Percentiles rank a stretch among this genome's conserved stretches.
Conservation (phyloP, 2,113 vertebrate genomes). For the Daphoenositta chrysoptera region DNA sequence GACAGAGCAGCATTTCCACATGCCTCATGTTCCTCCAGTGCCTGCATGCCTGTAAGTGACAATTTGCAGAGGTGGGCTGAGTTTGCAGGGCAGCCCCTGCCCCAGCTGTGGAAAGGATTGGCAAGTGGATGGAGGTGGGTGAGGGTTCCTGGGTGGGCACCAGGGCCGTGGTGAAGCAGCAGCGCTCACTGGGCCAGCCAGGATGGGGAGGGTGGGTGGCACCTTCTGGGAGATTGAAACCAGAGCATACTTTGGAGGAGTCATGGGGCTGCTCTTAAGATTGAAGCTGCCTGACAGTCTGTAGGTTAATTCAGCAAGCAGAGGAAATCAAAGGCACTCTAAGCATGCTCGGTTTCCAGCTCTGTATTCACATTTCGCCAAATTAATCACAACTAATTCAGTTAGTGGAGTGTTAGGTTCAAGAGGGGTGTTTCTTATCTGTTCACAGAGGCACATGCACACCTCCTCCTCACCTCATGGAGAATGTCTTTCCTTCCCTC, state of each 20-base stretch:
- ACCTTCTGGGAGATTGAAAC: not conserved
- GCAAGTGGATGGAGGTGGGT: not conserved
- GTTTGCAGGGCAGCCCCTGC: not conserved
- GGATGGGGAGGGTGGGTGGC: not conserved
- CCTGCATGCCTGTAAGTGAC: not conserved
- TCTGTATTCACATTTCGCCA: not conserved
- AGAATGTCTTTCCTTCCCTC: not conserved
- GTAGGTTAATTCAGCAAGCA: not conserved
- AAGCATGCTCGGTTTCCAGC: not conserved
- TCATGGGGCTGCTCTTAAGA: not conserved
- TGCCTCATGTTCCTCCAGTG: fast-evolving
- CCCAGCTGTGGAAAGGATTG: not conserved
- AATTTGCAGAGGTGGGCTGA: not conserved
- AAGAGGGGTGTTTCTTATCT: not conserved
- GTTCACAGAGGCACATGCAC: not conserved
- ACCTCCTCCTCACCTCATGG: not conserved
- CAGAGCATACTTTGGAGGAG: not conserved
- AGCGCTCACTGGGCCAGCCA: fast-evolving
- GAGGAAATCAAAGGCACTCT: not conserved
- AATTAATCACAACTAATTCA: not conserved
- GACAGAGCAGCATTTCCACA: not conserved
- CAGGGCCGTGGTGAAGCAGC: fast-evolving
- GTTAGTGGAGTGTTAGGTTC: not conserved
- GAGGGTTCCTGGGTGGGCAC: fast-evolving
- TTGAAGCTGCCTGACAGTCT: not conserved